A percentile compares a stretch with the other conserved stretches of the same genome.
Evolutionary conservation across 1,140 invertebrate genomes (phyloP).

Genomic region (Leptinotarsa undecemlineata): DNA sequence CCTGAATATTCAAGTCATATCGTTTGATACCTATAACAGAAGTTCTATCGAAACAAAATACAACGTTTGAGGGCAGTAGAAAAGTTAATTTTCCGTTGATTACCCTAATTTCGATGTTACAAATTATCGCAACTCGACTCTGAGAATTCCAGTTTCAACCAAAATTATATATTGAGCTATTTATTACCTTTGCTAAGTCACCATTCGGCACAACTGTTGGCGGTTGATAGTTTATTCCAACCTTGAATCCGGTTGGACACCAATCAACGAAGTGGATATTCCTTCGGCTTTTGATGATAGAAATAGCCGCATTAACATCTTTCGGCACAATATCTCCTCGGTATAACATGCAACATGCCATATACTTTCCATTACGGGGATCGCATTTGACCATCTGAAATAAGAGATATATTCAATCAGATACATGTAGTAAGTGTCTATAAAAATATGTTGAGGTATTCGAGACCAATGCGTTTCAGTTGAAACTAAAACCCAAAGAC

Average conservation of each 20-base stretch:
- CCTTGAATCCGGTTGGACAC: constrained; percentile 78
- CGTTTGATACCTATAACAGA: no score
- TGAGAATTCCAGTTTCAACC: constrained; percentile 58
- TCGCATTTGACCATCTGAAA: constrained; percentile 67
- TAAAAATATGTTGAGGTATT: no score
- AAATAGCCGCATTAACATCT: constrained; percentile 75
- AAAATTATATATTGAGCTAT: background rate
- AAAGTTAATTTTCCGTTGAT: no score
- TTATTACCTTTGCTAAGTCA: constrained; percentile 74
- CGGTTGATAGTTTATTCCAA: constrained; percentile 83
- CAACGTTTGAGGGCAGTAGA: no score
- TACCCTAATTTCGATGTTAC: no score
- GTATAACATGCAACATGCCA: constrained; percentile 73
- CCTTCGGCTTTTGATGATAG: constrained; percentile 71
- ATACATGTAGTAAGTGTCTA: no score
- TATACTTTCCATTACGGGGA: constrained; percentile 69
- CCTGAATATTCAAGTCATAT: no score
- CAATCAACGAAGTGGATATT: constrained; percentile 70
- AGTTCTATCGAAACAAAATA: no score
- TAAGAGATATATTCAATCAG: background rate
- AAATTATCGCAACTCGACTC: no score
- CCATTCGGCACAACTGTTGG: constrained; percentile 78
- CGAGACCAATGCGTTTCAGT: no score
- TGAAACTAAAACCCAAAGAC: no score
- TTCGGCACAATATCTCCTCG: constrained; percentile 62